Evolutionary conservation across 2,113 vertebrate genomes (phyloP).

Genomic region (Epinephelus lanceolatus): DNA sequence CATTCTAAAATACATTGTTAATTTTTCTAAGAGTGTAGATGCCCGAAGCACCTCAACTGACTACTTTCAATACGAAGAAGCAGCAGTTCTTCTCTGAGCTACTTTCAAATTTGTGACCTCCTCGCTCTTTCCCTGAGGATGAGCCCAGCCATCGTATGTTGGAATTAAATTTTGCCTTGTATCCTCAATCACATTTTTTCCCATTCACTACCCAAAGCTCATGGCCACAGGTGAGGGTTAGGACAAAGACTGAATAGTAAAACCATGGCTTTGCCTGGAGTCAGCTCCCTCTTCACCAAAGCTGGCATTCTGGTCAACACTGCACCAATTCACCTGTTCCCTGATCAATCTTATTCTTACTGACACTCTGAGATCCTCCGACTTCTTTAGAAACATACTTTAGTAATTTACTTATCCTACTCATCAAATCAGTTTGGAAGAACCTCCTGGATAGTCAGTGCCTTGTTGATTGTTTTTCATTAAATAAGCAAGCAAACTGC

Average conservation of each 20-base stretch:
- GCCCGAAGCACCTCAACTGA: too few relatives aligned
- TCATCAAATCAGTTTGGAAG: constrained; percentile 5
- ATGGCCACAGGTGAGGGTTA: not conserved
- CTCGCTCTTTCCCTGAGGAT: not conserved
- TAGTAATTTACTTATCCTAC: not conserved
- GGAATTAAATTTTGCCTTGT: not conserved
- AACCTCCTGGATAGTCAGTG: not conserved
- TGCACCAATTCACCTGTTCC: not conserved
- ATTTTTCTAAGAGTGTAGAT: too few relatives aligned
- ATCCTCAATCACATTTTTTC: not conserved
- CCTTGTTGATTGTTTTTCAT: constrained; percentile 20
- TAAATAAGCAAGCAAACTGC: constrained; percentile 23
- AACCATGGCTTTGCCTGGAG: not conserved
- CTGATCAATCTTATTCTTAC: not conserved
- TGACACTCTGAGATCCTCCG: not conserved
- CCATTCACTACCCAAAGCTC: not conserved
- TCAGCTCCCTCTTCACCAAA: not conserved
- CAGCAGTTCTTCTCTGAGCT: too few relatives aligned
- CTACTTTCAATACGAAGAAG: not conserved
- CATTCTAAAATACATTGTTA: too few relatives aligned
- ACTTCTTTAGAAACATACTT: not conserved
- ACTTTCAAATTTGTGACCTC: not conserved
- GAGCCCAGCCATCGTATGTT: not conserved
- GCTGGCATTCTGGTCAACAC: not conserved
- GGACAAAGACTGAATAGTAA: not conserved